phyloP scores from a whole-genome alignment of 2,888 invertebrate species.

The Hirtodrosophila trivittata region DNA sequence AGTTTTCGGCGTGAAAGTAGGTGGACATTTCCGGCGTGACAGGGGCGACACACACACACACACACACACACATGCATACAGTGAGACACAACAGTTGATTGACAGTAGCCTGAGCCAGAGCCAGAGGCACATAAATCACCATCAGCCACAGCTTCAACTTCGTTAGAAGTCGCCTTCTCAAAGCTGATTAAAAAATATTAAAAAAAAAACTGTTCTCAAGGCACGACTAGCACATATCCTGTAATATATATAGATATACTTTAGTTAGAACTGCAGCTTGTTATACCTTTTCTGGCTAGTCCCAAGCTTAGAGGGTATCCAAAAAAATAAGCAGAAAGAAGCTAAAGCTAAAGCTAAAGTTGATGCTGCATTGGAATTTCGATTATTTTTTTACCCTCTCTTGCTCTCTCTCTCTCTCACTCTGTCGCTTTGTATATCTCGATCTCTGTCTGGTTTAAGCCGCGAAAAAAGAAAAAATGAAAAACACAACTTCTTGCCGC shows the following conservation, averaged over 20 bases:
- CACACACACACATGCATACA: conserved; percentile 22
- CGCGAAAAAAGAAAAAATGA: too few relatives aligned
- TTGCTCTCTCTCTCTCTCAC: neutral
- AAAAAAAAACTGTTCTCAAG: conserved; percentile 18
- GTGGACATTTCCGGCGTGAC: conserved; percentile 73
- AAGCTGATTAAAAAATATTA: conserved; percentile 66
- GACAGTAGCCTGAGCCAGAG: conserved; percentile 29
- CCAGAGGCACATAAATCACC: conserved; percentile 55
- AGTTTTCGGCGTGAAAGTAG: conserved; percentile 71
- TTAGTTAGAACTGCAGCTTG: neutral
- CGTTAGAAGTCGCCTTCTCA: conserved; percentile 61
- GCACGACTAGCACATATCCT: conserved; percentile 7
- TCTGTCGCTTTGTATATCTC: neutral
- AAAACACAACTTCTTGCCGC: conserved; percentile 57
- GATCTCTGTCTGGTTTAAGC: conserved; percentile 52
- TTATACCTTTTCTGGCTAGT: too few relatives aligned
- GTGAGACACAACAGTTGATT: conserved; percentile 41
- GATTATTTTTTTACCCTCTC: conserved; percentile 56
- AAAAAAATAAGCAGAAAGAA: too few relatives aligned
- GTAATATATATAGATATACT: neutral
- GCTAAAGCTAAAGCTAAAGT: conserved; percentile 28
- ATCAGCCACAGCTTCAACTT: conserved; percentile 50
- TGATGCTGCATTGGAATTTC: conserved; percentile 69
- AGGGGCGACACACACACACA: conserved; percentile 38
- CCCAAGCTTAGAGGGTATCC: neutral